A percentile compares a stretch with the other conserved stretches of the same genome.
phyloP scores from a whole-genome alignment of 2,888 invertebrate species.

The Volucella inflata region DNA sequence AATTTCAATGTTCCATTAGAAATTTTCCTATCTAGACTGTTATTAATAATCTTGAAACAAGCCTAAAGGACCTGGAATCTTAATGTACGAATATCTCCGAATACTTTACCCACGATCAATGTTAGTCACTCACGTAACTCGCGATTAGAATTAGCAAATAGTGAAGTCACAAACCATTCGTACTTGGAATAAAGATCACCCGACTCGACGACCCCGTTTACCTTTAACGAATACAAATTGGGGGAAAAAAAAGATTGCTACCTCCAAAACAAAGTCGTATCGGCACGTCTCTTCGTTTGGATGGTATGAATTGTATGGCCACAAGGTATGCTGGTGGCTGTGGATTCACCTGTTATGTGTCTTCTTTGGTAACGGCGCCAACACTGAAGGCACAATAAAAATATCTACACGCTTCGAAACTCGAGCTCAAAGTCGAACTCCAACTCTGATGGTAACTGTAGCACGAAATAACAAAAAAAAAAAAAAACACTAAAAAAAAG shows the following conservation, averaged over 20 bases:
- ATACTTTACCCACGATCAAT: no score
- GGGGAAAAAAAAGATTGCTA: constrained; percentile 7
- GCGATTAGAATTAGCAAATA: background rate
- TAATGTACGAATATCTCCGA: background rate
- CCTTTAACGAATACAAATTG: constrained; percentile 19
- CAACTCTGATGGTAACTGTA: constrained; percentile 35
- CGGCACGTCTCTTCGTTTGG: constrained; percentile 34
- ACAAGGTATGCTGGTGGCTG: constrained; percentile 35
- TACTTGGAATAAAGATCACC: constrained; percentile 34
- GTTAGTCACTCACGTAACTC: background rate
- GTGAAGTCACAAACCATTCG: background rate
- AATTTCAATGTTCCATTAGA: constrained; percentile 3
- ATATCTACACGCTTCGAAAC: constrained; percentile 58
- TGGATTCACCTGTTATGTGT: constrained; percentile 67
- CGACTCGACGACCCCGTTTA: constrained; percentile 18
- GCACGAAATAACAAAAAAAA: constrained; percentile 52
- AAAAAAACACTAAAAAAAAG: constrained; percentile 23
- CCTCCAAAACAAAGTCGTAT: constrained; percentile 36
- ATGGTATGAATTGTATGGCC: background rate
- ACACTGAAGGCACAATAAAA: constrained; percentile 62
- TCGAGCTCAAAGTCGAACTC: background rate
- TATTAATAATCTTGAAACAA: background rate
- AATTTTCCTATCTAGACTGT: constrained; percentile 6
- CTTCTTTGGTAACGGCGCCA: constrained; percentile 63
- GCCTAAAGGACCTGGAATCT: background rate